phyloP scores from a whole-genome alignment of 2,888 invertebrate species.

The Eristalis tenax region DNA sequence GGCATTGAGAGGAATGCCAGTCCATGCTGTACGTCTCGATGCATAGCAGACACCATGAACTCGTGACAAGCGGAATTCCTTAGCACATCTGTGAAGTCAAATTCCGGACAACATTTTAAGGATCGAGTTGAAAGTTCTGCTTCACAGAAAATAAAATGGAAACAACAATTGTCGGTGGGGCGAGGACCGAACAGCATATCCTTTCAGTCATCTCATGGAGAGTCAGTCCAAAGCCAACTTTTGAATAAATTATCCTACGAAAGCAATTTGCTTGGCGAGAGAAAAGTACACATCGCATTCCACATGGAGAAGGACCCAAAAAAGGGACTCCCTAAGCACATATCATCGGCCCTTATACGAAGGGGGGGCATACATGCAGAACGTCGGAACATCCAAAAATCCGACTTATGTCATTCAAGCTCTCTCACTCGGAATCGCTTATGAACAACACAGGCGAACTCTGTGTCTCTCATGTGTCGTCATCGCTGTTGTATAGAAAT shows the following conservation, averaged over 20 bases:
- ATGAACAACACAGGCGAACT: slow-evolving; percentile 44
- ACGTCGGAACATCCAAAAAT: slow-evolving; percentile 49
- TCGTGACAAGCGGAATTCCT: neutral
- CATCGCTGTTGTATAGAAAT: slow-evolving; percentile 38
- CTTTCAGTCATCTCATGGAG: slow-evolving; percentile 45
- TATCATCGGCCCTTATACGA: slow-evolving; percentile 17
- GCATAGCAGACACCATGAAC: neutral
- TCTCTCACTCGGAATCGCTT: slow-evolving; percentile 70
- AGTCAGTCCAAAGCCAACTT: slow-evolving; percentile 65
- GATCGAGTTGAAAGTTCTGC: slow-evolving; percentile 55
- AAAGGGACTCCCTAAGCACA: slow-evolving; percentile 13
- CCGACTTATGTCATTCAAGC: slow-evolving; percentile 69
- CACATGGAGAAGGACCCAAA: slow-evolving; percentile 24
- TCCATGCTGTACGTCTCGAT: neutral
- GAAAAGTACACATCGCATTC: slow-evolving; percentile 51
- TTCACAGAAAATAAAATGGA: slow-evolving; percentile 63
- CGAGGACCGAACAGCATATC: slow-evolving; percentile 14
- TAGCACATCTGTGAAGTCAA: slow-evolving; percentile 33
- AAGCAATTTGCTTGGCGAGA: slow-evolving; percentile 66
- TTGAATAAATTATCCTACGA: slow-evolving; percentile 69
- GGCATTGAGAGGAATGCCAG: neutral
- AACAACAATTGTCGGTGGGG: slow-evolving; percentile 21
- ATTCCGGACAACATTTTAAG: slow-evolving; percentile 40
- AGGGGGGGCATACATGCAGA: slow-evolving; percentile 37
- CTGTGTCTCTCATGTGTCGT: neutral